A percentile compares a stretch with the other conserved stretches of the same genome.
These are phyloP conservation scores for Clarias platycephalus DNA, from an alignment of 2,797 vertebrate genomes.

Conservation along the genomic window DNA sequence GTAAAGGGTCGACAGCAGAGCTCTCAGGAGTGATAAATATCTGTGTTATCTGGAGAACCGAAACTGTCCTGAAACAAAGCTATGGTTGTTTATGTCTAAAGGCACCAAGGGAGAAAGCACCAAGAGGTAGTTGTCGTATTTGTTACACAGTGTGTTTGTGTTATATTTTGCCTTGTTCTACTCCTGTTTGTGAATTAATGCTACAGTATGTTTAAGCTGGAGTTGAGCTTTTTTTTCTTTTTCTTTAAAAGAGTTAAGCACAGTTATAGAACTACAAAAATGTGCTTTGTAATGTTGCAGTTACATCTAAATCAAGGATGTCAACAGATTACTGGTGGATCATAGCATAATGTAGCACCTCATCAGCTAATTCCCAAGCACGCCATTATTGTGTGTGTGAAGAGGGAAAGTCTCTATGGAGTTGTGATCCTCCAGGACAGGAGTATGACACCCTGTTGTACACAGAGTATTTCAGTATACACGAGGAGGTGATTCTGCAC, in stretches of 20 bases:
- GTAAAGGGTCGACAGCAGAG: neutral
- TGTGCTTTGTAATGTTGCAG: neutral
- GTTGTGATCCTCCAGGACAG: neutral
- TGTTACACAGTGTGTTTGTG: conserved; percentile 19
- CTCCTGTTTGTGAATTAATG: neutral
- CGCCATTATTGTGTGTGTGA: neutral
- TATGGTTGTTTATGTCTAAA: conserved; percentile 45
- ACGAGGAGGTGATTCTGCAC: neutral
- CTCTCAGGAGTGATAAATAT: conserved; percentile 29
- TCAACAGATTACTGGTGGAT: neutral
- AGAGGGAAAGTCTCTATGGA: neutral
- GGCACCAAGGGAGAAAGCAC: conserved; percentile 22
- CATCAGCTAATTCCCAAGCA: neutral
- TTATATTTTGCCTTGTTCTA: neutral
- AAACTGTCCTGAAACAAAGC: conserved; percentile 32
- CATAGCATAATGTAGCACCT: neutral
- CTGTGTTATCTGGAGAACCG: conserved; percentile 20
- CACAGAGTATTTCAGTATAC: neutral
- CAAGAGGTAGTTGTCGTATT: conserved; percentile 32
- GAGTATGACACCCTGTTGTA: neutral
- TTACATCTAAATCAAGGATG: neutral
- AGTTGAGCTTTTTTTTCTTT: neutral
- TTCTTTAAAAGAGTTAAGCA: neutral
- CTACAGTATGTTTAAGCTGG: neutral
- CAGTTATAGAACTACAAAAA: neutral